These are phyloP conservation scores for Galagoides demidoff DNA, from an alignment of 2,797 vertebrate species.

Conservation along the genomic window DNA sequence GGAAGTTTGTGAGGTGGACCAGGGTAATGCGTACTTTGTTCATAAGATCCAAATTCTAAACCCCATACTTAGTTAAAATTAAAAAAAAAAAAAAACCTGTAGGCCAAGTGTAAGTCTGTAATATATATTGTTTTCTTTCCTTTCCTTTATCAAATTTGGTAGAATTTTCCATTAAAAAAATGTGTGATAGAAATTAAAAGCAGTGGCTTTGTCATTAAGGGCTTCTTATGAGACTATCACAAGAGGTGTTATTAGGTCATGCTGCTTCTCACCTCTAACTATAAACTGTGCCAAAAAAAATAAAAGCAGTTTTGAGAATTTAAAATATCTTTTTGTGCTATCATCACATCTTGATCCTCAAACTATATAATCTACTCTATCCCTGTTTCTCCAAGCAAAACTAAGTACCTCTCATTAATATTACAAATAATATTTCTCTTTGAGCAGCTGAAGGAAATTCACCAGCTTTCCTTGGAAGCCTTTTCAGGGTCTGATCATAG, in stretches of 20 bases:
- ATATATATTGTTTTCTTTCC: background rate
- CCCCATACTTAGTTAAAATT: background rate
- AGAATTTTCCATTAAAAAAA: background rate
- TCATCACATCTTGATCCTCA: background rate
- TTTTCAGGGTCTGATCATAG: background rate
- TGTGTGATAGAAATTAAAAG: background rate
- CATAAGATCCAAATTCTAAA: background rate
- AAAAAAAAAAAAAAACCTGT: background rate
- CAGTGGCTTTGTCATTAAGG: background rate
- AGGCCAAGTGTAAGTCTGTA: background rate
- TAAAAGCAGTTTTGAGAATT: background rate
- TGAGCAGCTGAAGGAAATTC: background rate
- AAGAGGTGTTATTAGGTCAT: background rate
- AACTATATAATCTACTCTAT: background rate
- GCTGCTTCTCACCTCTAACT: background rate
- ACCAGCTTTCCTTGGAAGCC: background rate
- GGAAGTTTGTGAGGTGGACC: background rate
- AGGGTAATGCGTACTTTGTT: background rate
- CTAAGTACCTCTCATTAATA: background rate
- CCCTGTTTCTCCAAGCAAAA: background rate
- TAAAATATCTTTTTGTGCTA: background rate
- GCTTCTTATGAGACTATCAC: background rate
- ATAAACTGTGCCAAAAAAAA: background rate
- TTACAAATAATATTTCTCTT: background rate
- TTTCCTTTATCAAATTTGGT: background rate